Percentiles rank a stretch among this genome's conserved stretches.
Evolutionary conservation across 2,888 invertebrate genomes (phyloP).

Genomic region (Aphidoletes aphidimyza): DNA sequence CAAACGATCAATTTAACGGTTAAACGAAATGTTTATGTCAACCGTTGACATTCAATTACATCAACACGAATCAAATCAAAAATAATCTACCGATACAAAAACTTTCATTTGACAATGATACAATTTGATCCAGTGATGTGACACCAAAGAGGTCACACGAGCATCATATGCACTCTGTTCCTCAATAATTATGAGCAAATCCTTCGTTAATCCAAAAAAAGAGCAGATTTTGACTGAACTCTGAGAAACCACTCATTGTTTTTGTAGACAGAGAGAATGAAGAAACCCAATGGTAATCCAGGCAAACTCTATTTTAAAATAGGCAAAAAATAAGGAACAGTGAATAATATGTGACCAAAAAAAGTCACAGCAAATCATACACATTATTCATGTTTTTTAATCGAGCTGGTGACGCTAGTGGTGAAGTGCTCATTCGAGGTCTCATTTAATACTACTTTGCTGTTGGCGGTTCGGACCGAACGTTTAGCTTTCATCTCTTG

Average conservation of each 20-base stretch:
- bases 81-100: background rate
- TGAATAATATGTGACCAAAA: background rate
- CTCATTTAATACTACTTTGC: too few relatives aligned
- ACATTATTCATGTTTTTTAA: background rate
- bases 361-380: background rate
- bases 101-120: background rate
- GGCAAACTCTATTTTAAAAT: too few relatives aligned
- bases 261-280: background rate
- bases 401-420: background rate
- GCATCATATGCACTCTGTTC: background rate
- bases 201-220: background rate
- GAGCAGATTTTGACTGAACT: background rate
- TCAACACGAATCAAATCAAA: too few relatives aligned
- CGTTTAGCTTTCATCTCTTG: too few relatives aligned
- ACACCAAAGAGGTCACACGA: background rate
- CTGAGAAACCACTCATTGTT: background rate
- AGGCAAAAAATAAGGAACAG: too few relatives aligned
- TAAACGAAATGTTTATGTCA: background rate
- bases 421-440: too few relatives aligned
- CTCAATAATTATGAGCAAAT: background rate
- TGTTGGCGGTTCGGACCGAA: slow-evolving; percentile 26
- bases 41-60: background rate
- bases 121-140: background rate
- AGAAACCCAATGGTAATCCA: too few relatives aligned
- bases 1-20: too few relatives aligned